phyloP scores from a whole-genome alignment of 2,797 vertebrate species.

The Melanotaenia boesemani region DNA sequence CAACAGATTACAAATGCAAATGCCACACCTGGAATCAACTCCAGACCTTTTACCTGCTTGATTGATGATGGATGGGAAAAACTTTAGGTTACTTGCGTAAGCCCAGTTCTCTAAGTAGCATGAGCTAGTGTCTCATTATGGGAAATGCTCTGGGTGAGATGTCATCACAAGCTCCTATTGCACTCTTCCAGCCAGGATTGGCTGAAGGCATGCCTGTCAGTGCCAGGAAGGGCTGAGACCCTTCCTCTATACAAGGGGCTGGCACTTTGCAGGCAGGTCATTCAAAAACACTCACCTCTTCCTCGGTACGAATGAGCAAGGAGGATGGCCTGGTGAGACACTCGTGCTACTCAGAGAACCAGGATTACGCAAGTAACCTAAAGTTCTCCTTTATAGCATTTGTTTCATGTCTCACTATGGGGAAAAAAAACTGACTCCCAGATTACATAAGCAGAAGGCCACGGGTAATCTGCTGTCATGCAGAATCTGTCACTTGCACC shows the following conservation, averaged over 20 bases:
- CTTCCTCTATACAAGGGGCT: too few species aligned
- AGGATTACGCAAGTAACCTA: background rate
- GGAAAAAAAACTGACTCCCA: background rate
- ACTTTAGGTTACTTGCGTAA: too few species aligned
- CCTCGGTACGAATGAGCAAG: background rate
- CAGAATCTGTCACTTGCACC: background rate
- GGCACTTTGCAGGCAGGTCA: background rate
- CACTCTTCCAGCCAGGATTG: too few species aligned
- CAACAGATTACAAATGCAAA: too few species aligned
- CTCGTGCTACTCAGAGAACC: background rate
- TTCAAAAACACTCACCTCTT: background rate
- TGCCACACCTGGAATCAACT: too few species aligned
- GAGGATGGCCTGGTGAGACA: background rate
- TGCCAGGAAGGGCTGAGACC: too few species aligned
- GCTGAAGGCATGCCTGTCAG: too few species aligned
- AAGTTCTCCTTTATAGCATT: background rate
- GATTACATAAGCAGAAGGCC: background rate
- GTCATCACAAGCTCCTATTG: too few species aligned
- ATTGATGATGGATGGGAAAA: too few species aligned
- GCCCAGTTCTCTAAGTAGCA: too few species aligned
- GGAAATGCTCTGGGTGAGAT: background rate
- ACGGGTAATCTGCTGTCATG: background rate
- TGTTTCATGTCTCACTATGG: background rate
- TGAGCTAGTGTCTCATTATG: background rate
- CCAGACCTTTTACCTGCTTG: too few species aligned